Evolutionary conservation across 2,797 vertebrate species (phyloP).

Genomic region (Acanthurus leucopareius): DNA sequence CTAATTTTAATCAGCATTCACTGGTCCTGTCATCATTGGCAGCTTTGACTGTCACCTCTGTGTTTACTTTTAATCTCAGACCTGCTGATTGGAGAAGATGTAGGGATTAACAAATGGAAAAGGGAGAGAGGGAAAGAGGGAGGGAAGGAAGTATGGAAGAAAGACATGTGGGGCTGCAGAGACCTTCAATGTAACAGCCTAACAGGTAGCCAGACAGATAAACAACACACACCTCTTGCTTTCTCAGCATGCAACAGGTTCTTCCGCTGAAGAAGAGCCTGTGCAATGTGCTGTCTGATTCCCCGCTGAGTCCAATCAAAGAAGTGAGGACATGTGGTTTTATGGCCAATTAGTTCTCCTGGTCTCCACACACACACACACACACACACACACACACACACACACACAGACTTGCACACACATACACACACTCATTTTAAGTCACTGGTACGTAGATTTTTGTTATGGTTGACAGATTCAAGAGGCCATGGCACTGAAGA

Average conservation of each 20-base stretch:
- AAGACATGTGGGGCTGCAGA: slow-evolving; percentile 59
- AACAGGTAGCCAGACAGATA: slow-evolving; percentile 30
- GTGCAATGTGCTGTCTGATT: slow-evolving; percentile 29
- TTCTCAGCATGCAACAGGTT: slow-evolving; percentile 56
- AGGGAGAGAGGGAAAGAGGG: slow-evolving; percentile 17
- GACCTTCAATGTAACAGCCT: slow-evolving; percentile 15
- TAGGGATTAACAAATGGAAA: slow-evolving; percentile 55
- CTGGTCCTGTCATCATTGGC: slow-evolving; percentile 85
- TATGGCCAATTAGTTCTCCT: slow-evolving; percentile 46
- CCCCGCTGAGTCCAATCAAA: slow-evolving; percentile 69
- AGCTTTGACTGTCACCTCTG: slow-evolving; percentile 86
- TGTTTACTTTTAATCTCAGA: slow-evolving; percentile 90
- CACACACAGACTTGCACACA: neutral
- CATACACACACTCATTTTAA: neutral
- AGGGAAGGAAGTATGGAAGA: slow-evolving; percentile 22
- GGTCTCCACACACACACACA: neutral
- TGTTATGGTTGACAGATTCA: slow-evolving; percentile 37
- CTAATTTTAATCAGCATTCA: slow-evolving; percentile 92
- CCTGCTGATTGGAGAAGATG: slow-evolving; percentile 92
- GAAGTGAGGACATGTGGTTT: slow-evolving; percentile 59
- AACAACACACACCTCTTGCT: slow-evolving; percentile 26
- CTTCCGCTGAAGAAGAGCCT: slow-evolving; percentile 25
- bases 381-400: neutral
- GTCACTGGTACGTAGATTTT: no score
- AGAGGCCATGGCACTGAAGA: slow-evolving; percentile 11